Conservation (phyloP, 2,113 vertebrate genomes). For the Naja naja region DNA sequence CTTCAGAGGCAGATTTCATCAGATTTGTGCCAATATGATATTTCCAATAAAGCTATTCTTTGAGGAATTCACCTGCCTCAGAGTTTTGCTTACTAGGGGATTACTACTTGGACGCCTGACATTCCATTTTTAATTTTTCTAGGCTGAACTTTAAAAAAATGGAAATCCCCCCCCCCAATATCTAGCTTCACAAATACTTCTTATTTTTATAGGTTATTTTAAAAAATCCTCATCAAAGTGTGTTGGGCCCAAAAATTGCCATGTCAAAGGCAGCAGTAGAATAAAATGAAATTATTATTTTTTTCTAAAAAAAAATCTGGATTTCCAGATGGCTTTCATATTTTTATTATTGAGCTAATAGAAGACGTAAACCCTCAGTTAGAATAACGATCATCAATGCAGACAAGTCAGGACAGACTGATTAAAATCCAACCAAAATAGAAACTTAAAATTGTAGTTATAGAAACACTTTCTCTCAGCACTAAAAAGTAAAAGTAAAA, state of each 20-base stretch:
- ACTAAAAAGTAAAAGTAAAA: background rate
- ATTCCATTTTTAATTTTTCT: background rate
- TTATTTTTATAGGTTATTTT: background rate
- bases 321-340: background rate
- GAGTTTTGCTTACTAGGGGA: too few relatives aligned
- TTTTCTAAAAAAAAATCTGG: background rate
- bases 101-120: too few relatives aligned
- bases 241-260: background rate
- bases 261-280: background rate
- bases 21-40: too few relatives aligned
- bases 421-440: background rate
- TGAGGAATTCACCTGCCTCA: too few relatives aligned
- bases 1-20: too few relatives aligned
- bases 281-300: background rate
- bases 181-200: background rate
- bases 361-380: background rate
- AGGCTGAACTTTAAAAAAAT: background rate
- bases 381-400: background rate
- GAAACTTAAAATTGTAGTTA: background rate
- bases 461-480: background rate
- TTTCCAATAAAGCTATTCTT: too few relatives aligned
- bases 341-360: background rate
- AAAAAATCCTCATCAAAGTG: background rate
- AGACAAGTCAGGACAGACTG: background rate
- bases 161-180: background rate